Conservation (phyloP, 2,113 vertebrate species). For the Herpetotheres cachinnans region DNA sequence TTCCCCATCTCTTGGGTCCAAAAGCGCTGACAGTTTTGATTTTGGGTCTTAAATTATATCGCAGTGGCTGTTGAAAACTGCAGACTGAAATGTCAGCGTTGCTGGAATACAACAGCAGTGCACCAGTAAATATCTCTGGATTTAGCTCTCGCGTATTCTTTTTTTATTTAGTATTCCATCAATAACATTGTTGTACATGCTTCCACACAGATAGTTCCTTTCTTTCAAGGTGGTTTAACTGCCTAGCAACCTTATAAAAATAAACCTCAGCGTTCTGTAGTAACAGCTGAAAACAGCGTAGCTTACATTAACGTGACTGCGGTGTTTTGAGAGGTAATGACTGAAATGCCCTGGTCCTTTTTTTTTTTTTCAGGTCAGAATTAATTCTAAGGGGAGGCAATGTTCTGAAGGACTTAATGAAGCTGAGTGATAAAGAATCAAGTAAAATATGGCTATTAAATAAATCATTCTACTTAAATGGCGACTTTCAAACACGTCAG, state of each 20-base stretch:
- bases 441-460: background rate
- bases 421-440: background rate
- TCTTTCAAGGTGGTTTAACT: constrained; percentile 38
- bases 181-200: constrained; percentile 42
- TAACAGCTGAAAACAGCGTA: background rate
- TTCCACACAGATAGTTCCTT: constrained; percentile 20
- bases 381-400: background rate
- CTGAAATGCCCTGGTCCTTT: background rate
- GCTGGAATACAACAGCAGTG: background rate
- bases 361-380: background rate
- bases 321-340: background rate
- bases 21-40: constrained; percentile 42
- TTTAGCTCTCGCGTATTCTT: background rate
- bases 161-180: constrained; percentile 38
- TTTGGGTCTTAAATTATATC: constrained; percentile 6
- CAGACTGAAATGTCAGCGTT: constrained; percentile 19
- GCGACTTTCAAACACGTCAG: background rate
- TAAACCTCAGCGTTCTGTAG: background rate
- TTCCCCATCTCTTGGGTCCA: background rate
- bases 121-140: background rate
- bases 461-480: background rate
- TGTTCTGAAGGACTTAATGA: background rate
- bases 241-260: constrained; percentile 57
- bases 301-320: background rate
- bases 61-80: background rate